A percentile compares a stretch with the other conserved stretches of the same genome.
These are phyloP conservation scores for Corythornis leucogaster DNA, from an alignment of 2,797 vertebrate species.

Conservation along the genomic window DNA sequence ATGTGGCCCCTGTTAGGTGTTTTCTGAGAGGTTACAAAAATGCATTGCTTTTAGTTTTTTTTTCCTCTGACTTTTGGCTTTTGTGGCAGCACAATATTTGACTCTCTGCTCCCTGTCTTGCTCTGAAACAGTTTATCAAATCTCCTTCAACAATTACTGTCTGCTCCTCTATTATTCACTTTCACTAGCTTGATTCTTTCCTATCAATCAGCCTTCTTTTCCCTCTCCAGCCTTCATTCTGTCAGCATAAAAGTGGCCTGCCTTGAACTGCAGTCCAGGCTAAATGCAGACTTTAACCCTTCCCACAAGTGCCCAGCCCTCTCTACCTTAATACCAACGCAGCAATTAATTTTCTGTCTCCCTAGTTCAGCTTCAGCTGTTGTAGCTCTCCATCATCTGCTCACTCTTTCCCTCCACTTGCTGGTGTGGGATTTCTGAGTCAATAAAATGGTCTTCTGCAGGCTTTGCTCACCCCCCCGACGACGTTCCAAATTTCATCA, in stretches of 20 bases:
- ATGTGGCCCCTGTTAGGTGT: neutral
- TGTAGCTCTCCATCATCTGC: neutral
- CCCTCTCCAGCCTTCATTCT: conserved; percentile 26
- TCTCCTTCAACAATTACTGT: conserved; percentile 59
- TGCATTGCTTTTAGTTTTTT: neutral
- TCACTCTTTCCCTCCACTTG: neutral
- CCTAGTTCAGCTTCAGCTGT: neutral
- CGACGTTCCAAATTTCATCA: rapidly evolving
- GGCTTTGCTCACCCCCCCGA: neutral
- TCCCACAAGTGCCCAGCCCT: neutral
- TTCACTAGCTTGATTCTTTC: conserved; percentile 32
- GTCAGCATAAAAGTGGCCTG: conserved; percentile 12
- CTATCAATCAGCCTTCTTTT: conserved; percentile 51
- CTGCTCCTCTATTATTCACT: conserved; percentile 61
- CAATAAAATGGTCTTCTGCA: neutral
- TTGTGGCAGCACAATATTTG: conserved; percentile 54
- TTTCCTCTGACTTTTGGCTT: conserved; percentile 14
- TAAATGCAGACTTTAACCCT: conserved; percentile 5
- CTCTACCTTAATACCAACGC: neutral
- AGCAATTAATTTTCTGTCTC: conserved; percentile 1
- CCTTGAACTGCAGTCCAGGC: neutral
- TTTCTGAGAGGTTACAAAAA: neutral
- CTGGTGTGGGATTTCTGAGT: neutral
- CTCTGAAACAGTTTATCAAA: conserved; percentile 64
- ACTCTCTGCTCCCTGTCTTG: conserved; percentile 37